Base-by-base conservation (phyloP, 2,113 vertebrate species). In the Trochalopteron elliotii region DNA sequence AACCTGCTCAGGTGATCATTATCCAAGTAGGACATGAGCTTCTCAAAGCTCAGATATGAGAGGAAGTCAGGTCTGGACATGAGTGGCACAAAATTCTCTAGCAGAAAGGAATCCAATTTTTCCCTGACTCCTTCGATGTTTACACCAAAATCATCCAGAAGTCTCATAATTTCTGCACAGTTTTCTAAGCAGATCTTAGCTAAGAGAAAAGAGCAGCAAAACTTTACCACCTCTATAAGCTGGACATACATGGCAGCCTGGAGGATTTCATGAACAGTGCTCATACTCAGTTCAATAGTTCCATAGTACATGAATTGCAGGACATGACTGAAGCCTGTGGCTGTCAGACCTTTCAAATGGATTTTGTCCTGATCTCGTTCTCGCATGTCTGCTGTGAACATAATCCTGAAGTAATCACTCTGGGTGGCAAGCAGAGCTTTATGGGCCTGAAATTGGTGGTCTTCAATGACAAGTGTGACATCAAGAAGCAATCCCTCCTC, bases 181-280 rank as follows among this genome's bases (percentile, higher is more conserved):
- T 99, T 99, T 98, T 99, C 99, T 98, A 99, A 98, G 95, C 99
- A 99, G 97, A 99, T 99, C 98, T 99, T 99, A 50, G 99, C 99
- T 98, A 99, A 98, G 53, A 99, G 98, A 97, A 99, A 99, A 94
- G 99, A 99, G 96, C 99, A 99, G 98, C 99, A 99, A 98, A 99
- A 99, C 97, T 99, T 99, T 97, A 99, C 99, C 96, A 99, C 99
- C 97, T 99, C 99, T 75, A 99, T 99, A 95, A 99, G 98, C 96
- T 99, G 99, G 89, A 99, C 99, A 90, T 99, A 99, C 99, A 99
- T 99, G 95, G 99, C 99, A 76, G 99, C 99, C 98, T 99, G 99
- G 69, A 99, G 98, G 94, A 99, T 99, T 97, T 99, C 99, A 95
- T 99, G 99, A 94, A 99, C 99, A 22, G 99, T 99, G 97, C 98